Evolutionary conservation across 2,888 invertebrate species (phyloP), one percentile per base, ranked within the genome.

Genomic region (Hirtodrosophila trivittata): DNA sequence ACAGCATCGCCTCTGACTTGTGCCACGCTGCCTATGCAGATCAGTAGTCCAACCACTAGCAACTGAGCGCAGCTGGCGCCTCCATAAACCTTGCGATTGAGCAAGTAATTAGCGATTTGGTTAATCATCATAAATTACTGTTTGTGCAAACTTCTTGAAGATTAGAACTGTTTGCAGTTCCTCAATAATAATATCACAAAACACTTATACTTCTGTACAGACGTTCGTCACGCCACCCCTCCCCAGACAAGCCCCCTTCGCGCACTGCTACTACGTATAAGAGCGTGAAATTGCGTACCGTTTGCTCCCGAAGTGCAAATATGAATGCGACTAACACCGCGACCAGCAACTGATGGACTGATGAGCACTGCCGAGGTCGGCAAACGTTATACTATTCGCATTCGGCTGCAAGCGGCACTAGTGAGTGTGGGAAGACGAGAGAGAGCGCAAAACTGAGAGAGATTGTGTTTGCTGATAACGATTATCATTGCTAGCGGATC

Each of bases 1-100:
- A 87, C 86, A 7, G 82, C 75, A 25, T 88, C 88, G 16, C 64
- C 66, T 18, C 35, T 71, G 50, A 65, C 49, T 49, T 39, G 5
- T 16, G 16, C 9, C n/a, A 45, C 12, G 10, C 32, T 9, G 8
- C 64, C 6, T 8, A 60, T 32, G 33, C 39, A 63, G 2, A 78
- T 13, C 16, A 66, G 12, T 5, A 69, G 39, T 13, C 33, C 54
- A 8, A 77, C 12, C 54, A 32, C 25, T 5, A 46, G 4, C 30
- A 52, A 8, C 4, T 55, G 25, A 9, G 21, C 26, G 10, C 12
- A 35, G 16, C 38, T 35, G 41, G 18, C 46, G 46, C 47, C 37
- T 4, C 4, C 26, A 13, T 12, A 30, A 26, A 35, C 6, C 16
- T 26, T 30, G 38, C 41, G 18, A 14, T 16, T 25, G 8, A 33